A percentile compares a stretch with the other conserved stretches of the same genome.
phyloP scores from a whole-genome alignment of 1,140 invertebrate genomes.

The Drosophila navojoa region DNA sequence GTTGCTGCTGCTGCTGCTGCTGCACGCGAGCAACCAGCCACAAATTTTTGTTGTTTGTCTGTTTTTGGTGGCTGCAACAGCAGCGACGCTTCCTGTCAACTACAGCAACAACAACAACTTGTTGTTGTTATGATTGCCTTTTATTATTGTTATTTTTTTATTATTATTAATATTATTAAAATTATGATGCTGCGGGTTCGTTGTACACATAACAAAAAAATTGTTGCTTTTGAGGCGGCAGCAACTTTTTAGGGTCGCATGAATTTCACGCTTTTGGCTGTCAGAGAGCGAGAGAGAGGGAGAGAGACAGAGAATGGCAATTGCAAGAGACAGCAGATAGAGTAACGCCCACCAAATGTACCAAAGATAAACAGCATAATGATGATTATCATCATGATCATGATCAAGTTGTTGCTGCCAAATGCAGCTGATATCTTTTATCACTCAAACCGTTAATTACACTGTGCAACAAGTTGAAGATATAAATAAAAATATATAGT shows the following conservation, averaged over 20 bases:
- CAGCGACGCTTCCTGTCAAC: constrained; percentile 34
- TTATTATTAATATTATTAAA: constrained; percentile 56
- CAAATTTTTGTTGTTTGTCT: constrained; percentile 35
- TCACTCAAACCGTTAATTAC: too few relatives aligned
- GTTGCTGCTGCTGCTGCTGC: constrained; percentile 40
- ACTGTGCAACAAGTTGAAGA: too few relatives aligned
- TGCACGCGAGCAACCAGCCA: constrained; percentile 65
- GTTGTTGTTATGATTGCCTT: constrained; percentile 23
- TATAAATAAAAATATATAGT: too few relatives aligned
- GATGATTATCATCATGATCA: constrained; percentile 5
- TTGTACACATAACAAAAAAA: constrained; percentile 71
- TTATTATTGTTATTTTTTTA: constrained; percentile 61
- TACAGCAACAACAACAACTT: constrained; percentile 4
- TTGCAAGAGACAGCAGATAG: constrained; percentile 5
- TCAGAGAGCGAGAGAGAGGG: constrained; percentile 32
- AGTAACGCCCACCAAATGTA: constrained; percentile 64
- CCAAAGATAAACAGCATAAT: constrained; percentile 36
- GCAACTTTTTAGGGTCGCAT: constrained; percentile 36
- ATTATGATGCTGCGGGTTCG: constrained; percentile 57
- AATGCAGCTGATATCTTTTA: too few relatives aligned
- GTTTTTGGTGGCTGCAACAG: constrained; percentile 23
- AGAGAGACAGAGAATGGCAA: constrained; percentile 49
- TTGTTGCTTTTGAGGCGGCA: constrained; percentile 43
- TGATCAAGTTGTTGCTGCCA: neutral
- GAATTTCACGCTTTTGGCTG: constrained; percentile 67